Conservation (phyloP, 2,888 invertebrate species). For the Patella caerulea region DNA sequence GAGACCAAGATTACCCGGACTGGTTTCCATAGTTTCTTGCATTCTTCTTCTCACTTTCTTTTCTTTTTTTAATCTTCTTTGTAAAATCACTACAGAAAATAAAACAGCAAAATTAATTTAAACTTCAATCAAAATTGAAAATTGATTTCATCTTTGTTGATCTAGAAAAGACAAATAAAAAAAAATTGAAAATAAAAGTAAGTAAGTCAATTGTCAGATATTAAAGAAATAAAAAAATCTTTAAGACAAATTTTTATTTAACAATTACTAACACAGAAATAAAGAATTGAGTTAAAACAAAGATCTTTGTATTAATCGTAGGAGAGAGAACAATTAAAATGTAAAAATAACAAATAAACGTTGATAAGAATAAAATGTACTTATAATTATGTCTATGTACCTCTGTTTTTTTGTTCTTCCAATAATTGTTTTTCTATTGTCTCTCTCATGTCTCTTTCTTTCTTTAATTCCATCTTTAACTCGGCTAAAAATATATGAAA, state of each 20-base stretch:
- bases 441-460: conserved; percentile 94
- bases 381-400: conserved; percentile 73
- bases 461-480: conserved; percentile 93
- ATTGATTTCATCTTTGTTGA: neutral
- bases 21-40: conserved; percentile 38
- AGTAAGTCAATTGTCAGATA: conserved; percentile 19
- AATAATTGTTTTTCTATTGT: conserved; percentile 92
- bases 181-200: neutral
- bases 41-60: conserved; percentile 46
- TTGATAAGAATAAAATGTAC: too few species aligned
- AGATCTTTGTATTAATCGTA: too few species aligned
- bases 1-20: conserved; percentile 12
- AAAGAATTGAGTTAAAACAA: neutral
- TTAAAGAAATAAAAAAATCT: neutral
- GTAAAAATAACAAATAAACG: neutral
- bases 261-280: too few species aligned
- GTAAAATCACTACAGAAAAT: conserved; percentile 45
- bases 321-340: neutral
- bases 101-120: neutral
- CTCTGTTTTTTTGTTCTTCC: conserved; percentile 94
- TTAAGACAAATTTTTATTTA: too few species aligned
- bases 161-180: neutral
- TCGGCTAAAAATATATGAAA: conserved; percentile 83
- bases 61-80: conserved; percentile 53
- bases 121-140: neutral